phyloP scores from a whole-genome alignment of 2,888 invertebrate species.

The Plagodis dolabraria region DNA sequence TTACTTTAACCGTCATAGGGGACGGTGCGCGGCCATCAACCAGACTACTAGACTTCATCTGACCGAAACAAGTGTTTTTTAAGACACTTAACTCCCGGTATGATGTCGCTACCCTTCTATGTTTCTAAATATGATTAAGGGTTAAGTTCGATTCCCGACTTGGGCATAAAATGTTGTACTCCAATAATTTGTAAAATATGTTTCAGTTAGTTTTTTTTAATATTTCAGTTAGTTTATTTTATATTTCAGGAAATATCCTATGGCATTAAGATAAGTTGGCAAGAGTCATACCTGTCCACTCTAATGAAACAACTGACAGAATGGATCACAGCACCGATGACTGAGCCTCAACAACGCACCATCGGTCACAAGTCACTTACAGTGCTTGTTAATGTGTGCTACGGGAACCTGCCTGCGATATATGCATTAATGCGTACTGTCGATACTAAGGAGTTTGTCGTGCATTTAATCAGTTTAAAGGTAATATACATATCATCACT shows the following conservation, averaged over 20 bases:
- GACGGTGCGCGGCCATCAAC: too few relatives aligned
- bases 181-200: too few relatives aligned
- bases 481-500: conserved; percentile 65
- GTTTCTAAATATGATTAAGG: too few relatives aligned
- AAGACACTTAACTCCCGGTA: too few relatives aligned
- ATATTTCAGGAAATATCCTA: conserved; percentile 88
- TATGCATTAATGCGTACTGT: conserved; percentile 89
- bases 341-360: conserved; percentile 67
- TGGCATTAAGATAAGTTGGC: conserved; percentile 92
- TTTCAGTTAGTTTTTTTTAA: too few relatives aligned
- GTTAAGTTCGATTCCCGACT: too few relatives aligned
- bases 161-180: too few relatives aligned
- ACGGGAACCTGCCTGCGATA: conserved; percentile 90
- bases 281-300: conserved; percentile 89
- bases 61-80: too few relatives aligned
- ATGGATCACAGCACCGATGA: conserved; percentile 84
- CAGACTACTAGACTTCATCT: too few relatives aligned
- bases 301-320: conserved; percentile 88
- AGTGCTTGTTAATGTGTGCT: conserved; percentile 91
- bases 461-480: conserved; percentile 86
- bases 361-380: conserved; percentile 85
- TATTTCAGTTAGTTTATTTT: not conserved
- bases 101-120: too few relatives aligned
- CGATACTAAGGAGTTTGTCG: conserved; percentile 88
- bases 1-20: too few relatives aligned